phyloP scores from a whole-genome alignment of 2,113 vertebrate genomes.

The Amia ocellicauda region DNA sequence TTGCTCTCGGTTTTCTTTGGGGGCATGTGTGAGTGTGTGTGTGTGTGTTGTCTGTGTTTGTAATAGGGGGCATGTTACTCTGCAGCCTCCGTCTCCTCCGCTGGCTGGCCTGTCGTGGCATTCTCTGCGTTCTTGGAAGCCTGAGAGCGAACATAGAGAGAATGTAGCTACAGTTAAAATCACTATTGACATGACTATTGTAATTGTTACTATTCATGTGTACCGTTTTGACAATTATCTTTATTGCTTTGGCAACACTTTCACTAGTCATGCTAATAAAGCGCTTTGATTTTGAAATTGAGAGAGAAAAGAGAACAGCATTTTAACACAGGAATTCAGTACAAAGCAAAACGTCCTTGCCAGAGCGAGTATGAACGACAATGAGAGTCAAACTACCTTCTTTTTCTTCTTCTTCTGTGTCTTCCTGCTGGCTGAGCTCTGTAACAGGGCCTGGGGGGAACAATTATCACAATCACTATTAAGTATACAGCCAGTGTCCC shows the following conservation, averaged over 20 bases:
- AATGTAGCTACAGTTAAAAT: too few species aligned
- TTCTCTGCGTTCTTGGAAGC: conserved; percentile 91
- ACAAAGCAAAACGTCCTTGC: too few species aligned
- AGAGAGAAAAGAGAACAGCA: too few species aligned
- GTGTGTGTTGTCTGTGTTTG: neutral
- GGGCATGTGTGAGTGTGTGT: neutral
- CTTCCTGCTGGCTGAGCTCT: conserved; percentile 94
- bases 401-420: conserved; percentile 99
- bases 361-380: too few species aligned
- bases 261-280: too few species aligned
- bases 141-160: conserved; percentile 46
- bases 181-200: too few species aligned
- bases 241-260: too few species aligned
- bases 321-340: too few species aligned
- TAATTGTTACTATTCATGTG: too few species aligned
- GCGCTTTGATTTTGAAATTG: too few species aligned
- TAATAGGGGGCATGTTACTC: conserved; percentile 60
- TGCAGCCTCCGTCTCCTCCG: conserved; percentile 81
- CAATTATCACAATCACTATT: neutral
- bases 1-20: too few species aligned
- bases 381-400: conserved; percentile 71
- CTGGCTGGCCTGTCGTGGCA: conserved; percentile 81
- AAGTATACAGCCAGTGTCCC: neutral
- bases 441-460: conserved; percentile 78
- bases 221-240: too few species aligned